These are phyloP conservation scores for Panagrolaimus sp. DNA, from an alignment of 1,140 invertebrate species.

Conservation along the genomic window DNA sequence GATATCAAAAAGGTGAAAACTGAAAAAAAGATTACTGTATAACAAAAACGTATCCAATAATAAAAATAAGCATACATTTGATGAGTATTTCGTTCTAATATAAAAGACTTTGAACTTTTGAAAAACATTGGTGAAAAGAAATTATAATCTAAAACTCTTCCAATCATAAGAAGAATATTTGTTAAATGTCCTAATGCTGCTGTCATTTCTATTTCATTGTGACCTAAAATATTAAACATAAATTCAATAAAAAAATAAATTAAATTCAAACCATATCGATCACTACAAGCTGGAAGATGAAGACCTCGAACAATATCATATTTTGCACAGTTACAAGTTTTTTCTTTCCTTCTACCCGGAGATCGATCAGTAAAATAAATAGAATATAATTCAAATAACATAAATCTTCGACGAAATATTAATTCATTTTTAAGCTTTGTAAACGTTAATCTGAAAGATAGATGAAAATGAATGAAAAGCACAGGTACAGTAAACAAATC, in stretches of 20 bases:
- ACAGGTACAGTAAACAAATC: no score
- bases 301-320: conserved; percentile 30
- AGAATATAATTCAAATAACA: conserved; percentile 28
- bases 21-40: conserved; percentile 15
- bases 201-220: conserved; percentile 38
- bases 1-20: conserved; percentile 22
- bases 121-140: conserved; percentile 34
- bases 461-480: no score
- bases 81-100: conserved; percentile 22
- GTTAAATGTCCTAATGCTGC: conserved; percentile 42
- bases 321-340: conserved; percentile 32
- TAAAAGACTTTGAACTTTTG: conserved; percentile 29
- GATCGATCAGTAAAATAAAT: conserved; percentile 30
- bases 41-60: conserved; percentile 16
- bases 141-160: conserved; percentile 28
- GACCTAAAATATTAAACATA: conserved; percentile 26
- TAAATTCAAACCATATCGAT: conserved; percentile 17
- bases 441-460: conserved; percentile 21
- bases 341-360: conserved; percentile 15
- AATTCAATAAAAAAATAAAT: conserved; percentile 10
- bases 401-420: conserved; percentile 38
- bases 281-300: conserved; percentile 27
- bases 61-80: conserved; percentile 22
- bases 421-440: conserved; percentile 36
- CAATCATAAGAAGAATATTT: conserved; percentile 33